Conservation (phyloP, 1,140 invertebrate species). For the Tetramorium alpestre region DNA sequence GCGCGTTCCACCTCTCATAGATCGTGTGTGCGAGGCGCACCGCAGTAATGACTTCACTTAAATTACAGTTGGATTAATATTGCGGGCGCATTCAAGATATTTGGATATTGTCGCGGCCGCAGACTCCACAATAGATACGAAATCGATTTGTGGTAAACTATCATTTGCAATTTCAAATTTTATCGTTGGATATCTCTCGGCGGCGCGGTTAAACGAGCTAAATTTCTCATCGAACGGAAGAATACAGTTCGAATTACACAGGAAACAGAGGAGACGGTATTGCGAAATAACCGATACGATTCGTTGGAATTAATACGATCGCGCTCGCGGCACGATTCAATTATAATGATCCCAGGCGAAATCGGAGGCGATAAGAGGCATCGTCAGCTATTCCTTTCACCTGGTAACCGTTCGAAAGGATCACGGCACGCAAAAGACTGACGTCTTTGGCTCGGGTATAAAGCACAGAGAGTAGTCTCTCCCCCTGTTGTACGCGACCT, state of each 20-base stretch:
- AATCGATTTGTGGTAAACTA: conserved; percentile 13
- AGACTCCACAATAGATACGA: conserved; percentile 3
- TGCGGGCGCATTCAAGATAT: conserved; percentile 40
- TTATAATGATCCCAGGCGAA: not conserved
- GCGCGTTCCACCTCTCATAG: conserved; percentile 25
- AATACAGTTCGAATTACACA: not conserved
- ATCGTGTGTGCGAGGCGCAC: conserved; percentile 23
- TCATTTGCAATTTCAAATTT: not conserved
- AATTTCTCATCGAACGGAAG: not conserved
- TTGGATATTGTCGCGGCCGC: conserved; percentile 3
- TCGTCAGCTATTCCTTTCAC: conserved; percentile 9
- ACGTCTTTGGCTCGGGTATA: not conserved
- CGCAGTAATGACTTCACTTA: conserved; percentile 55
- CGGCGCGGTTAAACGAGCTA: conserved; percentile 4
- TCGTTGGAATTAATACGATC: conserved; percentile 5
- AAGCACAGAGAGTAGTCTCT: not conserved
- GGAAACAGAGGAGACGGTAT: not conserved
- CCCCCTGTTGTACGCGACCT: not conserved
- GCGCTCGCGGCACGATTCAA: not conserved
- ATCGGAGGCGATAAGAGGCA: not conserved
- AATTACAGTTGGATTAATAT: conserved; percentile 59
- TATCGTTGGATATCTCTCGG: not conserved
- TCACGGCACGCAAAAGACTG: not conserved
- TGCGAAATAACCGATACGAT: not conserved
- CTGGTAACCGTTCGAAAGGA: conserved; percentile 12